phyloP scores from a whole-genome alignment of 2,888 invertebrate species.

The Mamestra brassicae region DNA sequence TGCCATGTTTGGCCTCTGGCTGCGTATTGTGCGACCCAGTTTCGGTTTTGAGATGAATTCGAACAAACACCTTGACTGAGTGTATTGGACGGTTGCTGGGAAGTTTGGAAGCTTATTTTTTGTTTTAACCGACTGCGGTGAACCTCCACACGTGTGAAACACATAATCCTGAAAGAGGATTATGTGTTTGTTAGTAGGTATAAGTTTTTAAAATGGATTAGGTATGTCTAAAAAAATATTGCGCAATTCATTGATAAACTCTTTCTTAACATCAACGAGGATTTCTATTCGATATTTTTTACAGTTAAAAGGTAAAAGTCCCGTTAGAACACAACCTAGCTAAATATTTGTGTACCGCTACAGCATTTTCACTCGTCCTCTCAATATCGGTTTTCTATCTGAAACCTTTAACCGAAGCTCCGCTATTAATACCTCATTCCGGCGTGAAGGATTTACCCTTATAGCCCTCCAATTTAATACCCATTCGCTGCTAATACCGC shows the following conservation, averaged over 20 bases:
- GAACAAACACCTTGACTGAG: slow-evolving; percentile 23
- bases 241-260: no score
- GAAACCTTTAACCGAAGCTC: slow-evolving; percentile 31
- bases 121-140: no score
- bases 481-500: slow-evolving; percentile 41
- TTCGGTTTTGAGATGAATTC: slow-evolving; percentile 39
- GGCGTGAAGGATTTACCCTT: slow-evolving; percentile 33
- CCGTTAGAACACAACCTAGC: no score
- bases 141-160: no score
- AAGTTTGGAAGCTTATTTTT: neutral
- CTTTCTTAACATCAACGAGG: no score
- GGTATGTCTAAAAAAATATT: no score
- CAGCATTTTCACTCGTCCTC: slow-evolving; percentile 1
- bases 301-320: no score
- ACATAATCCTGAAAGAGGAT: no score
- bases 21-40: slow-evolving; percentile 55
- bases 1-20: slow-evolving; percentile 44
- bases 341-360: neutral
- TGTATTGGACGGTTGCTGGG: slow-evolving; percentile 15
- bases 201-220: no score
- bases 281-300: no score
- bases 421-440: slow-evolving; percentile 44
- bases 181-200: no score
- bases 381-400: slow-evolving; percentile 39
- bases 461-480: slow-evolving; percentile 44